These are phyloP conservation scores for Corythoichthys haematopterus DNA, from an alignment of 2,113 vertebrate species.

Conservation along the genomic window DNA sequence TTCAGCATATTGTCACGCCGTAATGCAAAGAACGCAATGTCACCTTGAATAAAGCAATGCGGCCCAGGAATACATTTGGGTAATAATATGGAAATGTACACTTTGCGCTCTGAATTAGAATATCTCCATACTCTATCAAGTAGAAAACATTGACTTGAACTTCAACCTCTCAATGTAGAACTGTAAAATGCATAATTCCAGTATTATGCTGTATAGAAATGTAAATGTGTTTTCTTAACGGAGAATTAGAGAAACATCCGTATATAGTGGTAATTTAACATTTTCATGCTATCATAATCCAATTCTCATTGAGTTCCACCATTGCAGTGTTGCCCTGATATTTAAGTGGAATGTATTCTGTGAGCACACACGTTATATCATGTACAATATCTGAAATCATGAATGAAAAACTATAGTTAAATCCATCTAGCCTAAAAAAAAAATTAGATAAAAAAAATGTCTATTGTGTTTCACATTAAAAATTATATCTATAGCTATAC, in stretches of 20 bases:
- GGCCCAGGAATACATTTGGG: conserved; percentile 70
- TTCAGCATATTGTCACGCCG: conserved; percentile 65
- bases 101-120: conserved; percentile 67
- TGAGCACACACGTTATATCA: no score
- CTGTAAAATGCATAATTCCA: not conserved
- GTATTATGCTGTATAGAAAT: not conserved
- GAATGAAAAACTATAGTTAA: no score
- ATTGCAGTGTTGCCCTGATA: not conserved
- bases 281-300: not conserved
- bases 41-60: conserved; percentile 73
- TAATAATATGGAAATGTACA: conserved; percentile 73
- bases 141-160: conserved; percentile 24
- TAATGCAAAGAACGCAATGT: conserved; percentile 67
- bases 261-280: not conserved
- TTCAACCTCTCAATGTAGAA: conserved; percentile 3
- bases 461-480: no score
- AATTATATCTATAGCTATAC: no score
- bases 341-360: no score
- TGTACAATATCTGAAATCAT: no score
- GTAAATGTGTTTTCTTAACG: not conserved
- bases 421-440: no score
- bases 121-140: conserved; percentile 58
- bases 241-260: not conserved
- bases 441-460: no score
- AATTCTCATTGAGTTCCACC: not conserved